phyloP scores from a whole-genome alignment of 2,888 invertebrate genomes.

The Caprella mutica region DNA sequence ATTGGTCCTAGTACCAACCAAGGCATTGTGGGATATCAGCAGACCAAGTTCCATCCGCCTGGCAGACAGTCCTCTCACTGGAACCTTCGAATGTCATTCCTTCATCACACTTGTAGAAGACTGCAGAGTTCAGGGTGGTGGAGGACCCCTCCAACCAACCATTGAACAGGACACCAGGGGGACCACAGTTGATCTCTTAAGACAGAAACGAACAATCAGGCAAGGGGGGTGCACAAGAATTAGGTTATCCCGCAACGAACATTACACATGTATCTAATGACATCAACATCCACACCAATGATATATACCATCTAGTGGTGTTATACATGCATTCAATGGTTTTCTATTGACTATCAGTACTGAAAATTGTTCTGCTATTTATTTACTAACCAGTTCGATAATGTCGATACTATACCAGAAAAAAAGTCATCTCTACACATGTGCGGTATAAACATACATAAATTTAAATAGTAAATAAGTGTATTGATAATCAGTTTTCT shows the following conservation, averaged over 20 bases:
- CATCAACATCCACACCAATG: background rate
- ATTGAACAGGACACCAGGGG: constrained; percentile 85
- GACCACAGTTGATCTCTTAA: constrained; percentile 91
- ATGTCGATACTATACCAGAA: too few species aligned
- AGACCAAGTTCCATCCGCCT: constrained; percentile 46
- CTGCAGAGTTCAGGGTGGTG: constrained; percentile 46
- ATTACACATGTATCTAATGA: background rate
- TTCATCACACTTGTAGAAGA: constrained; percentile 43
- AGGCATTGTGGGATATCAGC: constrained; percentile 46
- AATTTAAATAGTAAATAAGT: constrained; percentile 1
- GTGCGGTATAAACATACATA: background rate
- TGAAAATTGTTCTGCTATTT: too few species aligned
- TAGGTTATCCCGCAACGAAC: background rate
- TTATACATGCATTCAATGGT: too few species aligned
- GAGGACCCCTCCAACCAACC: constrained; percentile 62
- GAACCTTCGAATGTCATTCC: constrained; percentile 41
- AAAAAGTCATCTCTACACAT: too few species aligned
- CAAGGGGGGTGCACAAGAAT: background rate
- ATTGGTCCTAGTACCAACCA: too few species aligned
- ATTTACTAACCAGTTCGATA: too few species aligned
- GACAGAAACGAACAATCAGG: background rate
- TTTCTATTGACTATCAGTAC: too few species aligned
- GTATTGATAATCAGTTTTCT: background rate
- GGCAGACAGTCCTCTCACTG: constrained; percentile 39
- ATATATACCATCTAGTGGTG: background rate